Percentiles rank a stretch among this genome's conserved stretches.
Conservation (phyloP, 2,888 invertebrate species). For the Callyntrura sp. region DNA sequence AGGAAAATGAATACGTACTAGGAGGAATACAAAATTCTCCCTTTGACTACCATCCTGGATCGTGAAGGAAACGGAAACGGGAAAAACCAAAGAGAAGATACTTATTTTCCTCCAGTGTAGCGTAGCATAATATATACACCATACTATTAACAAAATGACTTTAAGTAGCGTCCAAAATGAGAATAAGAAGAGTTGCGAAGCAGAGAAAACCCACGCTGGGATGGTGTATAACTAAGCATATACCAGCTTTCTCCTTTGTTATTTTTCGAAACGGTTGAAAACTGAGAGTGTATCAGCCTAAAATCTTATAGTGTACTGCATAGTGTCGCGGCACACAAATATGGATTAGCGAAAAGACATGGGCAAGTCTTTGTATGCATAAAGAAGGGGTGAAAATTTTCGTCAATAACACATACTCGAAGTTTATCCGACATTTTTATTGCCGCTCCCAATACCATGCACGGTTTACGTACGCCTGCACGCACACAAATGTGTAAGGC, state of each 20-base stretch:
- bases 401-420: background rate
- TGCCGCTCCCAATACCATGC: background rate
- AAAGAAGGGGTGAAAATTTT: background rate
- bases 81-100: slow-evolving; percentile 30
- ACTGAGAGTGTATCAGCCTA: too few species aligned
- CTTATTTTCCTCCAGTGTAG: background rate
- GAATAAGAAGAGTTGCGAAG: slow-evolving; percentile 45
- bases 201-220: background rate
- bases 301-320: too few species aligned
- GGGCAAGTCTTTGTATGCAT: too few species aligned
- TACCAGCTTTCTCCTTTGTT: too few species aligned
- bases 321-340: too few species aligned
- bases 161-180: slow-evolving; percentile 36
- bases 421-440: slow-evolving; percentile 23
- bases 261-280: too few species aligned
- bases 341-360: too few species aligned
- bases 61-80: slow-evolving; percentile 50
- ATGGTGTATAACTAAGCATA: slow-evolving; percentile 37
- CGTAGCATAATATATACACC: background rate
- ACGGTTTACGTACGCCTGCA: background rate
- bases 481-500: slow-evolving; percentile 27
- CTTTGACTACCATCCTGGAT: background rate
- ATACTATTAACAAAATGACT: background rate
- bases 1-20: background rate
- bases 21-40: background rate